A percentile compares a stretch with the other conserved stretches of the same genome.
Evolutionary conservation across 2,888 invertebrate genomes (phyloP).

Genomic region (Protonemura montana): DNA sequence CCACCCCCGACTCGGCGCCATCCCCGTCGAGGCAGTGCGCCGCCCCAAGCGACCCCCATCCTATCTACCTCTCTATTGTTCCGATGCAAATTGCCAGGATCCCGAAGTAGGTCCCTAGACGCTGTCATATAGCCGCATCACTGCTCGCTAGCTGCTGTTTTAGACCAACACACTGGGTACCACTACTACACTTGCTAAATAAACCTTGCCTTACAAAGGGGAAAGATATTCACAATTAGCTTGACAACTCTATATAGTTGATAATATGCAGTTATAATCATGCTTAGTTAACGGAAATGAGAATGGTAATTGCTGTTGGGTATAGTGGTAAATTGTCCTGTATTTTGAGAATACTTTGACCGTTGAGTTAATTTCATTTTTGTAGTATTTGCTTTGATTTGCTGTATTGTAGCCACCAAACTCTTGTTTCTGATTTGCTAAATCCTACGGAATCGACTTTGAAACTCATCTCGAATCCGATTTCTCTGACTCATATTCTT

Average conservation of each 20-base stretch:
- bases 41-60: conserved; percentile 56
- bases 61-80: conserved; percentile 35
- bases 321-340: neutral
- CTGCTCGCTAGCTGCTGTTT: conserved; percentile 29
- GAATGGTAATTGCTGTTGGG: neutral
- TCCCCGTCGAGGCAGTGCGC: conserved; percentile 49
- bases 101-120: neutral
- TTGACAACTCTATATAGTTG: neutral
- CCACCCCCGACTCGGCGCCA: conserved; percentile 59
- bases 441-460: too few relatives aligned
- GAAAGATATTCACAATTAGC: neutral
- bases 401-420: too few relatives aligned
- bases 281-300: neutral
- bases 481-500: too few relatives aligned
- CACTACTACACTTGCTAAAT: conserved; percentile 16
- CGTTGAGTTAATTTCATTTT: too few relatives aligned
- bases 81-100: conserved; percentile 35
- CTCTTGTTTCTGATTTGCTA: too few relatives aligned
- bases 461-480: too few relatives aligned
- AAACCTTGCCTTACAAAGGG: neutral
- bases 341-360: too few relatives aligned
- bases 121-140: neutral
- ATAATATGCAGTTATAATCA: neutral
- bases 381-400: too few relatives aligned
- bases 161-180: conserved; percentile 19